Percentiles rank a stretch among this genome's conserved stretches.
Evolutionary conservation across 2,888 invertebrate genomes (phyloP).

Genomic region (Ctenicera cuprea): DNA sequence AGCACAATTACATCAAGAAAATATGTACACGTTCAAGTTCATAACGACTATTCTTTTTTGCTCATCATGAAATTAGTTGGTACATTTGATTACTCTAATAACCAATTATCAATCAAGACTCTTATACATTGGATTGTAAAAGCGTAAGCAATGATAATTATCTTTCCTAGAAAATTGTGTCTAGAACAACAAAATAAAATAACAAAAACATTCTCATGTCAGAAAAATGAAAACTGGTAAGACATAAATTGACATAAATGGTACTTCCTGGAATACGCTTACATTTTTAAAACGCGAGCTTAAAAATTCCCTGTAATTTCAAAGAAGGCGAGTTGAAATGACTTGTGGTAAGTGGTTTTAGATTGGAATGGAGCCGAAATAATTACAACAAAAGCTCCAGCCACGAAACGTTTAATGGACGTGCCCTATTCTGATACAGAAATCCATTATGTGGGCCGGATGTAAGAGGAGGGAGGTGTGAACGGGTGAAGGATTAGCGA

Average conservation of each 20-base stretch:
- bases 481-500: slow-evolving; percentile 42
- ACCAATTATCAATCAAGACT: too few relatives aligned
- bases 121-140: background rate
- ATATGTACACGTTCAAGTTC: background rate
- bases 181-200: background rate
- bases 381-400: background rate
- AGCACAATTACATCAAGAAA: background rate
- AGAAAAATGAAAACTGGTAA: background rate
- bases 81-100: too few relatives aligned
- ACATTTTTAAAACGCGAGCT: background rate
- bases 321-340: slow-evolving; percentile 8
- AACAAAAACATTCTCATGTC: slow-evolving; percentile 1
- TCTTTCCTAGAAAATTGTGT: background rate
- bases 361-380: slow-evolving; percentile 10
- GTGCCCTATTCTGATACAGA: slow-evolving; percentile 10
- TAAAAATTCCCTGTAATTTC: slow-evolving; percentile 9
- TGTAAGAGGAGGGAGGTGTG: slow-evolving; percentile 32
- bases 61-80: too few relatives aligned
- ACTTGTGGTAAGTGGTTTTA: slow-evolving; percentile 15
- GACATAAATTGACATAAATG: background rate
- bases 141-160: background rate
- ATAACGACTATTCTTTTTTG: background rate
- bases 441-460: slow-evolving; percentile 33
- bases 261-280: background rate
- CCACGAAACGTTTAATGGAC: background rate